Evolutionary conservation across 2,113 vertebrate species (phyloP), one percentile per base, ranked within the genome.

Genomic region (Alaudala cheleensis): DNA sequence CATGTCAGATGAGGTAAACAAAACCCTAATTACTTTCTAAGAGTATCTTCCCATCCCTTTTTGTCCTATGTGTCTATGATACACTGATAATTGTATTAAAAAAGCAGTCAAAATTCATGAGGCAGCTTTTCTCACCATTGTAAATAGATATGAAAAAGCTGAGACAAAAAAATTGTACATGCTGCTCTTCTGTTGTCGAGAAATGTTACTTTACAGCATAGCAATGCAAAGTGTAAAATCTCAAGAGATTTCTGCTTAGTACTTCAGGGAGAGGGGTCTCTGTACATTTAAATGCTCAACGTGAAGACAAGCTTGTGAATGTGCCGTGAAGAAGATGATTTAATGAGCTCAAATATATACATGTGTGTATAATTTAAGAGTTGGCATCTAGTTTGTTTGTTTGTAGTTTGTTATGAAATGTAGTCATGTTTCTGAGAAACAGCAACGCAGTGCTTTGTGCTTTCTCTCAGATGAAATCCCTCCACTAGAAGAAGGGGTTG

Each of bases 301-400:
- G 11, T 1, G 6, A 81, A 74, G 56, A 67, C 33, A 66, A 58
- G 34, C 26, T 71, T 92, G 60, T 74, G 56, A 78, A 92, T 60
- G 37, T 74, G 51, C 39, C 44, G 39, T 45, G 57, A 67, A 80
- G 44, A 54, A 65, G 74, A 91, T 40, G 34, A 88, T 90, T 95
- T 90, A 91, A 94, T 34, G 26, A 93, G 56, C 49, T 90, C 37
- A 94, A 86, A 88, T 87, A 66, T 85, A 80, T 81, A 65, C 31
- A 12, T 50, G 15, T 45, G 71, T 74, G 22, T 81, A 74, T 85
- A 93, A 92, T 81, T 92, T 79, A 67, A 82, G 62, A 92, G 33
- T 34, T 0, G 1, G n/a, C 5, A 3, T 85, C 39, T 93, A 56
- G 20, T 93, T 93, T 14, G 70, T 84, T 84, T 92, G 49, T 91